A percentile compares a stretch with the other conserved stretches of the same genome.
These are phyloP conservation scores for Drosophila ogumai DNA, from an alignment of 1,140 invertebrate genomes.

Conservation along the genomic window DNA sequence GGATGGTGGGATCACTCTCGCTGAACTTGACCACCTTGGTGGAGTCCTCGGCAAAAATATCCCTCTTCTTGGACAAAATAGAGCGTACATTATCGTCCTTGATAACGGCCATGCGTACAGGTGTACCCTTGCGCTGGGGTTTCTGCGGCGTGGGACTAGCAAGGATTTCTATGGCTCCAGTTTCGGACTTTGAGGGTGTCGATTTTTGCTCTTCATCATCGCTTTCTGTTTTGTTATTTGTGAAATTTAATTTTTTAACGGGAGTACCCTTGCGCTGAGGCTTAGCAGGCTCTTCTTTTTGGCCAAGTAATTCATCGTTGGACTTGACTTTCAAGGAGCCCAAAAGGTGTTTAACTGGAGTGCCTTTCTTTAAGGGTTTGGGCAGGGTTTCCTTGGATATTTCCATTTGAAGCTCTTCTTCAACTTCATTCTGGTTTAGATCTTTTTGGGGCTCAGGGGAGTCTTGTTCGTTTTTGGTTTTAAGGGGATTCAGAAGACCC, in stretches of 20 bases:
- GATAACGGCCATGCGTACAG: slow-evolving; percentile 4
- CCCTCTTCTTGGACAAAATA: slow-evolving; percentile 59
- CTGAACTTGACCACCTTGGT: slow-evolving; percentile 67
- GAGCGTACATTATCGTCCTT: slow-evolving; percentile 55
- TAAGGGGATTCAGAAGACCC: neutral
- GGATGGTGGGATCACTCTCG: slow-evolving; percentile 49
- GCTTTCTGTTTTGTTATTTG: neutral
- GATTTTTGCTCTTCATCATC: neutral
- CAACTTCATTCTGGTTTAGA: slow-evolving; percentile 7
- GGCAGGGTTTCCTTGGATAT: neutral
- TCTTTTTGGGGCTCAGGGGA: neutral
- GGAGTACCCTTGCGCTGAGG: slow-evolving; percentile 47
- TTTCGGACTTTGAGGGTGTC: slow-evolving; percentile 26
- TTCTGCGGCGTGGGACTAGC: slow-evolving; percentile 35
- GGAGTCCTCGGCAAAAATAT: slow-evolving; percentile 49
- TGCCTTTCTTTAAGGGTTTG: slow-evolving; percentile 45
- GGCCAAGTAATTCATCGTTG: slow-evolving; percentile 28
- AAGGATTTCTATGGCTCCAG: neutral
- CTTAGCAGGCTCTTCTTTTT: slow-evolving; percentile 1
- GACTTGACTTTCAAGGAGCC: slow-evolving; percentile 50
- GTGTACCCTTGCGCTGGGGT: slow-evolving; percentile 51
- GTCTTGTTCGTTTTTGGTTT: neutral
- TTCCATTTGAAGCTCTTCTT: neutral
- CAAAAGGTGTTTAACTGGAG: slow-evolving; percentile 29
- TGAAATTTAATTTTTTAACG: slow-evolving; percentile 13